Conservation (phyloP, 2,797 vertebrate genomes). For the Simalia tracyae region DNA sequence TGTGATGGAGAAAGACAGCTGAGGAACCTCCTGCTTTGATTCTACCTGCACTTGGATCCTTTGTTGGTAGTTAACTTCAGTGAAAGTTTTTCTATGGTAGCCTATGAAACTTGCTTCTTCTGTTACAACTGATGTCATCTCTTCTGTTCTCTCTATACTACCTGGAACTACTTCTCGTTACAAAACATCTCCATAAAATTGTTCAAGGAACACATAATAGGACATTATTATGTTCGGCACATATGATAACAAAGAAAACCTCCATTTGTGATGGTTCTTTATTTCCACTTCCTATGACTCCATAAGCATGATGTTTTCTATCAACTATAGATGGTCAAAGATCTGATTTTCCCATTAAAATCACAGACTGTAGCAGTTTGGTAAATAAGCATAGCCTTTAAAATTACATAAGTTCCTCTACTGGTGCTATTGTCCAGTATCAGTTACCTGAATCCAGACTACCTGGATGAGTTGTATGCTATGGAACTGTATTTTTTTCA, state of each 20-base stretch:
- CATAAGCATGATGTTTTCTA: too few species aligned
- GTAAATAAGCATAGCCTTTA: background rate
- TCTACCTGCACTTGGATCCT: background rate
- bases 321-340: background rate
- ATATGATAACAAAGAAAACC: background rate
- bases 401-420: background rate
- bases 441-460: background rate
- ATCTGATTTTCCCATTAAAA: background rate
- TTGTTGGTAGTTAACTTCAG: background rate
- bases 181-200: background rate
- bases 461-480: background rate
- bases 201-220: background rate
- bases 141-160: background rate
- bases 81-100: background rate
- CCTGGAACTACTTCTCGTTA: background rate
- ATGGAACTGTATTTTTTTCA: background rate
- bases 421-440: background rate
- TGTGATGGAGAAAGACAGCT: background rate
- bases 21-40: background rate
- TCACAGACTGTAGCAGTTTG: background rate
- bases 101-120: background rate
- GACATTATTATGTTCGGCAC: background rate
- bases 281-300: background rate
- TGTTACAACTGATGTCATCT: background rate
- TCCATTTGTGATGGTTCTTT: background rate